A percentile compares a stretch with the other conserved stretches of the same genome.
Evolutionary conservation across 2,113 vertebrate species (phyloP).

Genomic region (Verasper variegatus): DNA sequence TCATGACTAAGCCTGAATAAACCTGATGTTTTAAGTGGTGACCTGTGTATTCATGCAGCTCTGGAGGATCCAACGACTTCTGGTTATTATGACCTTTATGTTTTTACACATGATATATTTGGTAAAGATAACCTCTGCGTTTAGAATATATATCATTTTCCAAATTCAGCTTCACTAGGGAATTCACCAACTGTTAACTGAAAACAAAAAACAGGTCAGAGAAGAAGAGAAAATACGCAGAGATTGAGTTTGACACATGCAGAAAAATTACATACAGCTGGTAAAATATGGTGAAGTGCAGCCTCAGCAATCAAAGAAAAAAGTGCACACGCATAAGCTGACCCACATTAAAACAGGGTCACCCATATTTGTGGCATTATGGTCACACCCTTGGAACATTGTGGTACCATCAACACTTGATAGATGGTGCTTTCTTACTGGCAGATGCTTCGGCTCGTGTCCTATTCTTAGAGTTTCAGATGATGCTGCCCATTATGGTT

Average conservation of each 20-base stretch:
- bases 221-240: background rate
- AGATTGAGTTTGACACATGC: background rate
- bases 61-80: background rate
- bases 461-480: constrained; percentile 41
- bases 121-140: background rate
- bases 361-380: constrained; percentile 13
- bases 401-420: constrained; percentile 28
- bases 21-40: constrained; percentile 17
- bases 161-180: background rate
- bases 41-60: constrained; percentile 1
- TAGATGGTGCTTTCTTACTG: constrained; percentile 17
- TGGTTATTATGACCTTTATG: background rate
- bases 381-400: constrained; percentile 6
- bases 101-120: background rate
- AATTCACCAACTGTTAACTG: background rate
- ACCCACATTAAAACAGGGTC: constrained; percentile 10
- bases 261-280: background rate
- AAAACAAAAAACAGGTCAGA: background rate
- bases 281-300: constrained; percentile 43
- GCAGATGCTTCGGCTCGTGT: constrained; percentile 18
- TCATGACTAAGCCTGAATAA: constrained; percentile 37
- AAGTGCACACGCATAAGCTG: background rate
- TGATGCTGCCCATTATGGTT: constrained; percentile 19
- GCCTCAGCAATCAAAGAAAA: constrained; percentile 41
- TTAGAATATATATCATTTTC: background rate